Conservation (phyloP, 2,797 vertebrate species). For the Leontocebus nigricollis region DNA sequence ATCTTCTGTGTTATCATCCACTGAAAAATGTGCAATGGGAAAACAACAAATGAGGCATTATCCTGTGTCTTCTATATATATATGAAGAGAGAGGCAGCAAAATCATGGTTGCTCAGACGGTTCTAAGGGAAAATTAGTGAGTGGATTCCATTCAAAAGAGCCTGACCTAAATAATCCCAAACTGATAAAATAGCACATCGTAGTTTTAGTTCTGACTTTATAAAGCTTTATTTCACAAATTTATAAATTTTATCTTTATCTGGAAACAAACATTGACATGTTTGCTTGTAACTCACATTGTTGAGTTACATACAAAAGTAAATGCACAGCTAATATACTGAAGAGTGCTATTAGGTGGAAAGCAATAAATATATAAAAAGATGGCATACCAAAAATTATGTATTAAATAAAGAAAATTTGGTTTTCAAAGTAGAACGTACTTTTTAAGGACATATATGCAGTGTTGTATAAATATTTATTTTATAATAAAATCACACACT, state of each 20-base stretch:
- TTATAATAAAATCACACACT: not conserved
- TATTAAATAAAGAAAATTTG: not conserved
- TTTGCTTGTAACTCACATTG: not conserved
- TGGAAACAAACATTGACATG: not conserved
- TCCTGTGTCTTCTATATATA: not conserved
- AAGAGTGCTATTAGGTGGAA: not conserved
- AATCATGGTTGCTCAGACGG: not conserved
- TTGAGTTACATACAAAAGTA: not conserved
- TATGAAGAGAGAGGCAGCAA: not conserved
- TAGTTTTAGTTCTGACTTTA: not conserved
- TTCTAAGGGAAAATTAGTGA: not conserved
- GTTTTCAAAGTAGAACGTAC: not conserved
- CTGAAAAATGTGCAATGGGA: not conserved
- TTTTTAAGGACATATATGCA: not conserved
- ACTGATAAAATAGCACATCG: not conserved
- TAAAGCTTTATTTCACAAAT: constrained; percentile 7
- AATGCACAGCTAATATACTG: not conserved
- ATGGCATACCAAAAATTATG: not conserved
- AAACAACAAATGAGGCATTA: not conserved
- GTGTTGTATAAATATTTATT: not conserved
- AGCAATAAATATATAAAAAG: not conserved
- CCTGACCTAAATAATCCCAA: not conserved
- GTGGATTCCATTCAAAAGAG: not conserved
- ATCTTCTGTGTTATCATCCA: not conserved
- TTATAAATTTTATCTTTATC: not conserved